A percentile compares a stretch with the other conserved stretches of the same genome.
Conservation (phyloP, 2,113 vertebrate species). For the Micromys minutus region DNA sequence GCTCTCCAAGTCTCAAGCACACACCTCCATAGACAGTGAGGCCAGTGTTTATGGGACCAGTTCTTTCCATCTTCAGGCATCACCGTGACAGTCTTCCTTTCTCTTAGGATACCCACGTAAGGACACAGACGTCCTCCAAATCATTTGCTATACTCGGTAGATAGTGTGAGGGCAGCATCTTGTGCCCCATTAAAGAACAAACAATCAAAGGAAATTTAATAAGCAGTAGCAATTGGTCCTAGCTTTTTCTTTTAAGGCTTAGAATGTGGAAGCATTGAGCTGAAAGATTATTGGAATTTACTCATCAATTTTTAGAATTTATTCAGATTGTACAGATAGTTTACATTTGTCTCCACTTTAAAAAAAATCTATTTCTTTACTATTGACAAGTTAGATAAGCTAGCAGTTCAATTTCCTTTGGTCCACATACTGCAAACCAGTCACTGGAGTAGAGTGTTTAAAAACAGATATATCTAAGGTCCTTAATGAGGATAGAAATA, state of each 20-base stretch:
- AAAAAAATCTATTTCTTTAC: not conserved
- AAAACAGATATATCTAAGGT: slow-evolving; percentile 4
- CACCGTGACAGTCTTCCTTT: not conserved
- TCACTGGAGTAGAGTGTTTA: not conserved
- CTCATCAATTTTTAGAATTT: slow-evolving; percentile 45
- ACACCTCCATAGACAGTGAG: not conserved
- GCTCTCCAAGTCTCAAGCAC: slow-evolving; percentile 36
- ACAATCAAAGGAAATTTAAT: slow-evolving; percentile 41
- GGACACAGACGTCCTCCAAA: not conserved
- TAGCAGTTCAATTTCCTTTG: slow-evolving; percentile 20
- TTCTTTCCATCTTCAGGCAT: not conserved
- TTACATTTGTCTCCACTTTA: slow-evolving; percentile 30
- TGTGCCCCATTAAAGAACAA: not conserved
- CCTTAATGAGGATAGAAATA: not conserved
- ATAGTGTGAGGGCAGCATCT: not conserved
- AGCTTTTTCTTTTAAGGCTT: slow-evolving; percentile 15
- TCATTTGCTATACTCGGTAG: slow-evolving; percentile 28
- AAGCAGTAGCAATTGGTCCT: not conserved
- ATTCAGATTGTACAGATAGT: slow-evolving; percentile 6
- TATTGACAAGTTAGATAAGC: slow-evolving; percentile 10
- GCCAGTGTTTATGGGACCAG: not conserved
- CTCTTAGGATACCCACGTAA: not conserved
- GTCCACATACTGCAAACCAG: not conserved
- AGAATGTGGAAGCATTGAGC: slow-evolving; percentile 2
- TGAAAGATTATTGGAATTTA: slow-evolving; percentile 32